Percentiles rank a stretch among this genome's conserved stretches.
These are phyloP conservation scores for Labia minor DNA, from an alignment of 2,888 invertebrate species.

Conservation along the genomic window DNA sequence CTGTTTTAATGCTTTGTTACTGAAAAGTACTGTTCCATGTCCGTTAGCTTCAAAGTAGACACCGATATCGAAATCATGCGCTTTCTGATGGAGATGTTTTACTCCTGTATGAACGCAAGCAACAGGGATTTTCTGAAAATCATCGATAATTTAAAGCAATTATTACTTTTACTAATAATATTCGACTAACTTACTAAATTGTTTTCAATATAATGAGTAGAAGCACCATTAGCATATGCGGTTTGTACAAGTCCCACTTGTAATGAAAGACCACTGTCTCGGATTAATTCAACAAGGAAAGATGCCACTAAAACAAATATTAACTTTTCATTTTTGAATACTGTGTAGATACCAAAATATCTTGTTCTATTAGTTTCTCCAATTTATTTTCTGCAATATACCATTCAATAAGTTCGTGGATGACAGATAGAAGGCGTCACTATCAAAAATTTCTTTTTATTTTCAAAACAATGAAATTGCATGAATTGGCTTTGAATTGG, in stretches of 20 bases:
- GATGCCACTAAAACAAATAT: slow-evolving; percentile 48
- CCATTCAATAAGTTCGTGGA: no score
- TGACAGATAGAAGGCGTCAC: no score
- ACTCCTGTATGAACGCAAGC: slow-evolving; percentile 91
- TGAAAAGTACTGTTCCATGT: slow-evolving; percentile 90
- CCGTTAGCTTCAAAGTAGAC: slow-evolving; percentile 99
- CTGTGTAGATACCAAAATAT: background rate
- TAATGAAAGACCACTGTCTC: slow-evolving; percentile 45
- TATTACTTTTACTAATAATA: background rate
- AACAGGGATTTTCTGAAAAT: slow-evolving; percentile 71
- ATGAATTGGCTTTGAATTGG: no score
- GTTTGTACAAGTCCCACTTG: slow-evolving; percentile 88
- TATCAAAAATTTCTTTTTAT: no score
- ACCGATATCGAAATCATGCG: slow-evolving; percentile 82
- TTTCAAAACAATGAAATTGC: no score
- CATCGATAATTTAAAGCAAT: background rate
- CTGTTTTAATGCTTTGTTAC: slow-evolving; percentile 44
- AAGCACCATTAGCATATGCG: slow-evolving; percentile 96
- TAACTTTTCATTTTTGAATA: background rate
- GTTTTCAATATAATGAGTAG: slow-evolving; percentile 78
- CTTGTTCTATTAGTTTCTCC: no score
- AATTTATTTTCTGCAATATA: no score
- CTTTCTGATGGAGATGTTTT: slow-evolving; percentile 89
- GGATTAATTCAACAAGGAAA: slow-evolving; percentile 45
- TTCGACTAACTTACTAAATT: slow-evolving; percentile 44